phyloP scores from a whole-genome alignment of 2,113 vertebrate genomes.

The Eurypyga helias region DNA sequence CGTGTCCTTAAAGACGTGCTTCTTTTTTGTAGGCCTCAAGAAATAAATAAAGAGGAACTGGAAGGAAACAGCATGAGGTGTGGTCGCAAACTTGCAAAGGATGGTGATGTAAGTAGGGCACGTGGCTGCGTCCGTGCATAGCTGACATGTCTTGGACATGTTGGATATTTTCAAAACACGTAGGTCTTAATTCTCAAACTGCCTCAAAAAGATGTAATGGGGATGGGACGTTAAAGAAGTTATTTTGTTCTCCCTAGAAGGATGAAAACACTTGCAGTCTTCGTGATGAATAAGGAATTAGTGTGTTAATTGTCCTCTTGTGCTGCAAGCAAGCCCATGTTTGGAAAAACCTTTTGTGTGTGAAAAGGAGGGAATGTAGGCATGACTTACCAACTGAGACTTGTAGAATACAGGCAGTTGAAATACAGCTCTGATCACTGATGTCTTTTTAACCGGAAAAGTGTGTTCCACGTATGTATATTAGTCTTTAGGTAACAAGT shows the following conservation, averaged over 20 bases:
- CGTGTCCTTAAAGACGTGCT: neutral
- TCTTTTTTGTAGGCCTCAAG: slow-evolving; percentile 84
- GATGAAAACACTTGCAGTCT: neutral
- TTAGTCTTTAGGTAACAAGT: neutral
- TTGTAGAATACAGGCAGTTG: neutral
- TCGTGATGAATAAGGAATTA: neutral
- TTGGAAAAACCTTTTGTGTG: neutral
- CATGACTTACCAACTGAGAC: neutral
- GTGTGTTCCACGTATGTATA: rapidly evolving
- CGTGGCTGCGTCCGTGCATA: neutral
- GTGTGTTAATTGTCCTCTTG: neutral
- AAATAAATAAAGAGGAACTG: slow-evolving; percentile 93
- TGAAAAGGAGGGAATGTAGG: neutral
- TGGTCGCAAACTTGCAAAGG: slow-evolving; percentile 93
- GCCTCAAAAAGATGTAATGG: neutral
- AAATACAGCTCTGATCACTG: neutral
- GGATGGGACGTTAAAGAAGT: neutral
- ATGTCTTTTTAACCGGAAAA: neutral
- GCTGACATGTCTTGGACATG: neutral
- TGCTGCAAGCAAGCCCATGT: neutral
- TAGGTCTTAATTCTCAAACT: neutral
- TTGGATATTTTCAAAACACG: neutral
- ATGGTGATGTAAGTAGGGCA: slow-evolving; percentile 90
- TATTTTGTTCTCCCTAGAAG: neutral
- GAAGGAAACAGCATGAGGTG: slow-evolving; percentile 95